Base-by-base conservation (phyloP, 2,113 vertebrate genomes). In the Hepsetus odoe region DNA sequence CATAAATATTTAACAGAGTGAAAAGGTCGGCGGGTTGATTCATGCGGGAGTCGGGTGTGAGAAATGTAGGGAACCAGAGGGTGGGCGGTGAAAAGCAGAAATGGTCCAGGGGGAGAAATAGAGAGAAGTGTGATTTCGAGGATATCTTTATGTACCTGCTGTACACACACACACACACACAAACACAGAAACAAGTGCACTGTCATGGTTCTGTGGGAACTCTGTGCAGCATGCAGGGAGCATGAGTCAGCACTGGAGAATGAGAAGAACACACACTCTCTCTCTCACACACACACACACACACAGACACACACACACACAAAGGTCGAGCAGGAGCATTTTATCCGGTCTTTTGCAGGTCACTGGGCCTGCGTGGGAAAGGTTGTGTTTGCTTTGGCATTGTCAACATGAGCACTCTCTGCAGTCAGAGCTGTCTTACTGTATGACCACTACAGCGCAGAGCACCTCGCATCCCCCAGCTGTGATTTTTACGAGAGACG, bases 1-100 rank as follows among this genome's bases (percentile, higher is more conserved):
- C 73, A 84, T 86, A 89, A 88, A 90, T 88, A 88, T 86, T 89
- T 89, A 84, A 89, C 88, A 85, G 74, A 72, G 38, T 44, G 74
- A 1, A 49, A 73, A 87, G 89, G 80, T 87, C 84, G 44, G 61
- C n/a, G 68, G 66, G 87, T 86, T 88, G 77, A 76, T 80, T 81
- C 46, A n/a, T 22, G 61, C 1, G 11, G 30, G 35, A 61, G 35
- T 33, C 13, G n/a, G 8, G 56, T 33, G 56, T 33, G 73, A 65
- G 58, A 76, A 77, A 79, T 59, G 18, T 20, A 49, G 44, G 56
- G 51, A 24, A 46, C 82, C 86, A 86, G 84, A 82, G 82, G 76
- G 81, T 81, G 6, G 46, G 11, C 4, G 20, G 46, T 20, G 46
- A 49, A 20, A 49, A 20, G 44, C 44, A 49, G 46, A 49, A 20